Percentiles rank a stretch among this genome's conserved stretches.
phyloP scores from a whole-genome alignment of 2,888 invertebrate species.

The Phytoseiulus persimilis region DNA sequence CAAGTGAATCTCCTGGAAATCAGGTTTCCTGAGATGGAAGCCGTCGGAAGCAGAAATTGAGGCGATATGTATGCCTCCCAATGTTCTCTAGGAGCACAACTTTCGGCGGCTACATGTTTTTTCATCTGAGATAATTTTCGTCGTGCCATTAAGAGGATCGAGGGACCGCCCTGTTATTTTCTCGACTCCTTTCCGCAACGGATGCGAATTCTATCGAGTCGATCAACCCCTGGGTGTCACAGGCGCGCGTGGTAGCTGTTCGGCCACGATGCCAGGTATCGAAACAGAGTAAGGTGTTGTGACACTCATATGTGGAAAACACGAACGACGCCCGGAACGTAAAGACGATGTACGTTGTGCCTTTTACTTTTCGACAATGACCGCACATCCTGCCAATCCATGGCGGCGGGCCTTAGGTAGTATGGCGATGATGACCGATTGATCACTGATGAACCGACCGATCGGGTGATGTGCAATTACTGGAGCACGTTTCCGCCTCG shows the following conservation, averaged over 20 bases:
- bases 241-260: background rate
- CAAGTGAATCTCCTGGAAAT: background rate
- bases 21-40: background rate
- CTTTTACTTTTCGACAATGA: constrained; percentile 6
- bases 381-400: constrained; percentile 23
- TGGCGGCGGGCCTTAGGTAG: constrained; percentile 22
- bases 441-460: background rate
- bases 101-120: background rate
- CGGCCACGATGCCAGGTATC: background rate
- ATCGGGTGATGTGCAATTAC: background rate
- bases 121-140: background rate
- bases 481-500: background rate
- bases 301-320: background rate
- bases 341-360: background rate
- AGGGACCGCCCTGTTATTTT: background rate
- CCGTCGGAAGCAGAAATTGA: no score
- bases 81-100: background rate
- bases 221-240: background rate
- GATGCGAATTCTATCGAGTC: background rate
- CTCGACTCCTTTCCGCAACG: background rate
- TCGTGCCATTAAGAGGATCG: background rate
- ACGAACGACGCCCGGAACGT: background rate
- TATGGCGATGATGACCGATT: constrained; percentile 6
- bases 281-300: background rate
- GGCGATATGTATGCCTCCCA: background rate